Percentiles rank a stretch among this genome's conserved stretches.
phyloP scores from a whole-genome alignment of 2,888 invertebrate species.

The Autographa pulchrina region DNA sequence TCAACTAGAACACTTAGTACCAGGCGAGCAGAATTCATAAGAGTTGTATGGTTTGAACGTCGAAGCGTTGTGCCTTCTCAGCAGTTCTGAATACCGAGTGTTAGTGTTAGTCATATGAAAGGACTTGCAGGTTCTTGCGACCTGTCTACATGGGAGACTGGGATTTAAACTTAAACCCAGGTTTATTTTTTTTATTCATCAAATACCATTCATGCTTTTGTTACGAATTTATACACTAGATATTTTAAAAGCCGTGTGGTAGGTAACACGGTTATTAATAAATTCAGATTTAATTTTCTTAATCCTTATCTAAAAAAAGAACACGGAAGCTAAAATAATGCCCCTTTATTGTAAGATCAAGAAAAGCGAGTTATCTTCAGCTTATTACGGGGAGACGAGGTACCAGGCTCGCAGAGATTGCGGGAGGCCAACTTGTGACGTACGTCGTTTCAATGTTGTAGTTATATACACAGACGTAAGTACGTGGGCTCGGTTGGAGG shows the following conservation, averaged over 20 bases:
- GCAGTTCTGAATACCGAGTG: conserved; percentile 70
- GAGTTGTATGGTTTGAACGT: conserved; percentile 64
- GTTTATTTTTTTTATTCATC: conserved; percentile 14
- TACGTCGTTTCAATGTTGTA: conserved; percentile 76
- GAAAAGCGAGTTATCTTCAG: conserved; percentile 88
- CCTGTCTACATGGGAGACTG: conserved; percentile 51
- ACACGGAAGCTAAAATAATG: conserved; percentile 81
- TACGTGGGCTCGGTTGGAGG: conserved; percentile 65
- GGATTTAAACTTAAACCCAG: conserved; percentile 41
- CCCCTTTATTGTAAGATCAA: conserved; percentile 80
- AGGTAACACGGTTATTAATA: neutral
- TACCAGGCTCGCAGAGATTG: conserved; percentile 84
- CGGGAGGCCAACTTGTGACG: conserved; percentile 82
- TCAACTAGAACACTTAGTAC: conserved; percentile 88
- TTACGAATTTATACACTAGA: neutral
- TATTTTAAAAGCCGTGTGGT: neutral
- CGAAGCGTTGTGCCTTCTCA: conserved; percentile 62
- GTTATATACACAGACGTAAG: conserved; percentile 63
- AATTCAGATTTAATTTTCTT: conserved; percentile 26
- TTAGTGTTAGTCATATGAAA: conserved; percentile 73
- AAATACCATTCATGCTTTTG: neutral
- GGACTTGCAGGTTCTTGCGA: conserved; percentile 64
- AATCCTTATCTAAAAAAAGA: conserved; percentile 58
- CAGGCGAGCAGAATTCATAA: conserved; percentile 73
- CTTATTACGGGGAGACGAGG: conserved; percentile 87